Evolutionary conservation across 1,140 invertebrate genomes (phyloP).

Genomic region (Diuraphis noxia): DNA sequence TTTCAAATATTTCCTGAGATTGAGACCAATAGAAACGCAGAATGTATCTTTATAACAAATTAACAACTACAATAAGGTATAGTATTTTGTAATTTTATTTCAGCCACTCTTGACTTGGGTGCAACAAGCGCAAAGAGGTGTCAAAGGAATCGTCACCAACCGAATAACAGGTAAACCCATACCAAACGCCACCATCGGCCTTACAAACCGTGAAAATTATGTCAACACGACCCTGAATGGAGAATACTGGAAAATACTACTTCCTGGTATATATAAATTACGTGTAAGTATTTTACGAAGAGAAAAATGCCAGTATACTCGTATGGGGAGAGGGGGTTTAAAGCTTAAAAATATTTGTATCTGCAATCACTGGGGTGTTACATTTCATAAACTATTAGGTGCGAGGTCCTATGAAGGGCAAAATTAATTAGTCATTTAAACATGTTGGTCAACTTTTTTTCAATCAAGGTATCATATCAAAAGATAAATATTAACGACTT

Average conservation of each 20-base stretch:
- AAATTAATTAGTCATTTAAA: not conserved
- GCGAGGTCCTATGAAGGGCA: not conserved
- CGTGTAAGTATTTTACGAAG: not conserved
- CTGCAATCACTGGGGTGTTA: not conserved
- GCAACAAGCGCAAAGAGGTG: constrained; percentile 81
- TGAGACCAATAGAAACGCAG: not conserved
- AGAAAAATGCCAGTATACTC: not conserved
- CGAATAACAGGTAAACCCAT: constrained; percentile 65
- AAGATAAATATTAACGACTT: not conserved
- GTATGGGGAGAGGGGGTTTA: not conserved
- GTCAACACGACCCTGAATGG: constrained; percentile 74
- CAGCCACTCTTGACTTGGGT: constrained; percentile 79
- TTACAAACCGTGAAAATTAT: constrained; percentile 73
- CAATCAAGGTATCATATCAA: not conserved
- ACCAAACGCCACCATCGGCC: constrained; percentile 70
- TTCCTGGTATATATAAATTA: constrained; percentile 74
- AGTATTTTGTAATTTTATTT: not conserved
- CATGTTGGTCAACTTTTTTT: not conserved
- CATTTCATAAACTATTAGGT: too few species aligned
- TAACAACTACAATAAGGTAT: not conserved
- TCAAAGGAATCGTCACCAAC: constrained; percentile 71
- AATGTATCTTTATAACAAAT: not conserved
- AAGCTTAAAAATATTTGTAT: not conserved
- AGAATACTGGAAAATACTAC: constrained; percentile 83
- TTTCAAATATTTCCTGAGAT: not conserved